Evolutionary conservation across 2,797 vertebrate species (phyloP), one percentile per base, ranked within the genome.

Genomic region (Acanthurus tractus): DNA sequence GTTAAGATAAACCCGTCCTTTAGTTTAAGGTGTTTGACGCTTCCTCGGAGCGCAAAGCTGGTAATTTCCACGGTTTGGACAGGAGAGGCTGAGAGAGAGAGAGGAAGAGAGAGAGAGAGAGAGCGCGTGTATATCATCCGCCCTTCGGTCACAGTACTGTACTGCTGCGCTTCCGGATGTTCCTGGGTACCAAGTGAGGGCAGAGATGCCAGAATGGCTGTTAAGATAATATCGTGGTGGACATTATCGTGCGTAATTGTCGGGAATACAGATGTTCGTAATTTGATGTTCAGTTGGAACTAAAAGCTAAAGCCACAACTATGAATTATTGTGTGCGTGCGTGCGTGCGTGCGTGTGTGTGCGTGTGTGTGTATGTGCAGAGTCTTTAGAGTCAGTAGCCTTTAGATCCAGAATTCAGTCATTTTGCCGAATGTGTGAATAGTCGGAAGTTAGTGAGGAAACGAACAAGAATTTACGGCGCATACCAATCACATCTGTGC

Each of bases 131-230:
- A 18, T 59, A 57, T 73, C 74, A 81, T 86, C 87, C 87, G 82
- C 87, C 86, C 84, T 79, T 85, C 48, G 6, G 58, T 65, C 49
- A 67, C 62, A 74, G 29, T 4, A 18, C 62, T 74, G 57, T 20
- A 42, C 53, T 70, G 53, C 23, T 62, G 67, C 22, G 85, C 78
- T 89, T 88, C 89, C 88, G 88, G 91, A 80, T 85, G 83, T 79
- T 82, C 62, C 74, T 64, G 66, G 67, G 86, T 57, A 82, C 79
- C 86, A 77, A 76, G 59, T 82, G 86, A 83, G 65, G 57, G 64
- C 71, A 81, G 77, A 61, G 76, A 74, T 68, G 69, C 38, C 68
- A 58, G 57, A 55, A 20, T 44, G 78, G 34, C 65, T 66, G 36
- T n/a, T 23, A 17, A 62, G 17, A 63, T 58, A 6, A 48, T 38